Evolutionary conservation across 2,797 vertebrate species (phyloP).

Genomic region (Varecia variegata): DNA sequence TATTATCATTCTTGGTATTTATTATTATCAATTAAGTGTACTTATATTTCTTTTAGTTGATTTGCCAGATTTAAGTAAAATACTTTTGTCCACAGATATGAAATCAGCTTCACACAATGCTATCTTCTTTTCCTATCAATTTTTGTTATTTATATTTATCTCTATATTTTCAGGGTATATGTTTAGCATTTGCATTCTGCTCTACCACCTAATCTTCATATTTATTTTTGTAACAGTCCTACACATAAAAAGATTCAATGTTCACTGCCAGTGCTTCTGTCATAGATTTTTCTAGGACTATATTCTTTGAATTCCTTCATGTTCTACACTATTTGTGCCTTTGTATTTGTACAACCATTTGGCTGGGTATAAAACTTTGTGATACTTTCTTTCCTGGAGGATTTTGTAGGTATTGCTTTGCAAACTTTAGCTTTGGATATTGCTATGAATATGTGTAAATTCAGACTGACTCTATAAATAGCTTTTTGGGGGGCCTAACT

Average conservation of each 20-base stretch:
- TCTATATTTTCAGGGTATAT: background rate
- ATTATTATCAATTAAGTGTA: background rate
- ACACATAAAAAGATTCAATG: background rate
- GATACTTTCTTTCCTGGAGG: background rate
- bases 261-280: background rate
- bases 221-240: background rate
- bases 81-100: background rate
- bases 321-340: background rate
- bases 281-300: background rate
- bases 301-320: background rate
- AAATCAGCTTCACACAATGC: background rate
- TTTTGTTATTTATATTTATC: background rate
- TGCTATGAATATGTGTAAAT: background rate
- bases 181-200: background rate
- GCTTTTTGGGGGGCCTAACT: background rate
- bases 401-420: background rate
- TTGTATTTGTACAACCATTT: background rate
- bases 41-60: background rate
- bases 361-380: background rate
- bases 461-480: background rate
- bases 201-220: background rate
- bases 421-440: background rate
- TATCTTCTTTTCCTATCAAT: background rate
- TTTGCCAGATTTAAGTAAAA: background rate
- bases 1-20: background rate